A percentile compares a stretch with the other conserved stretches of the same genome.
Evolutionary conservation across 2,888 invertebrate species (phyloP).

Genomic region (Leucophenga montana): DNA sequence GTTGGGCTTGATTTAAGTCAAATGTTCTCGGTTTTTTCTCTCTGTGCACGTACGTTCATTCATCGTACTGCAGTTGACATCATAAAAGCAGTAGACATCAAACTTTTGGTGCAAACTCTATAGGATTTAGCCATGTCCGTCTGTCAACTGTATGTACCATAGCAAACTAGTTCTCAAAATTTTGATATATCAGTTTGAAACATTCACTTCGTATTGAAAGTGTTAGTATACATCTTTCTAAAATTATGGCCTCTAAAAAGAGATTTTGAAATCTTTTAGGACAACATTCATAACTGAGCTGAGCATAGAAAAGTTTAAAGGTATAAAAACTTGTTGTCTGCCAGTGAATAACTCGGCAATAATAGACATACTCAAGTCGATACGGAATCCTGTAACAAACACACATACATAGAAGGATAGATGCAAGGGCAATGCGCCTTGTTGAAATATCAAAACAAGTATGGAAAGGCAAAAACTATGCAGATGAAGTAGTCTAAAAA

Average conservation of each 20-base stretch:
- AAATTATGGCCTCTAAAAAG: background rate
- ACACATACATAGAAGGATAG: background rate
- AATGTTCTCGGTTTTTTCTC: too few relatives aligned
- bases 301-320: slow-evolving; percentile 11
- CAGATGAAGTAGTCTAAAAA: slow-evolving; percentile 37
- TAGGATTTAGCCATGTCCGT: too few relatives aligned
- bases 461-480: slow-evolving; percentile 31
- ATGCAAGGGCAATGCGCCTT: background rate
- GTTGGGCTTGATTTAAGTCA: too few relatives aligned
- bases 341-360: slow-evolving; percentile 18
- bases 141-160: too few relatives aligned
- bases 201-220: too few relatives aligned
- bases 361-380: slow-evolving; percentile 42
- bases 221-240: too few relatives aligned
- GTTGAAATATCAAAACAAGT: slow-evolving; percentile 27
- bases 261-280: slow-evolving; percentile 13
- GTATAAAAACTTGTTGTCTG: background rate
- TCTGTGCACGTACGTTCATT: too few relatives aligned
- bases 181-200: too few relatives aligned
- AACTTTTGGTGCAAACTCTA: too few relatives aligned
- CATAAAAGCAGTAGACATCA: too few relatives aligned
- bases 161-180: too few relatives aligned
- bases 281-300: background rate
- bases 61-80: too few relatives aligned
- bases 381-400: slow-evolving; percentile 6